A percentile compares a stretch with the other conserved stretches of the same genome.
Conservation (phyloP, 2,113 vertebrate genomes). For the Tachycineta bicolor region DNA sequence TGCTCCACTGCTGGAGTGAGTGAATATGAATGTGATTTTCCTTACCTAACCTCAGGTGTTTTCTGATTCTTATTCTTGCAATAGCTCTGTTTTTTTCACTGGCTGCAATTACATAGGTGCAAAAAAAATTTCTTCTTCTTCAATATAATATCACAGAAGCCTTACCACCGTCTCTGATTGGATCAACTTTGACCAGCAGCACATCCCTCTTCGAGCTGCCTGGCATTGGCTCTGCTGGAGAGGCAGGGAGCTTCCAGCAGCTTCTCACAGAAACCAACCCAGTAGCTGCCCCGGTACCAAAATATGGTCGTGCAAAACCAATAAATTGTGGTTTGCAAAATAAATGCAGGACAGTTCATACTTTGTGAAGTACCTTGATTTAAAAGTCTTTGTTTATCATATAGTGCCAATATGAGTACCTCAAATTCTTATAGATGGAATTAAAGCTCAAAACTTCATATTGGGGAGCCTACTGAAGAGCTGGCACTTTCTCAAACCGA, state of each 20-base stretch:
- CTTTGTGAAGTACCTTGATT: background rate
- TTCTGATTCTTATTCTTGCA: background rate
- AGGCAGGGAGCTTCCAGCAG: background rate
- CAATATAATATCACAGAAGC: background rate
- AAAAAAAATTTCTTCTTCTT: background rate
- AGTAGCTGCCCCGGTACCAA: background rate
- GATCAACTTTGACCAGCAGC: background rate
- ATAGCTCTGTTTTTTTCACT: background rate
- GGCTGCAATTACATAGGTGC: background rate
- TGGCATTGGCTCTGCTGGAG: background rate
- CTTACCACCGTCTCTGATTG: background rate
- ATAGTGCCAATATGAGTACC: background rate
- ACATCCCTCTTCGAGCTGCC: background rate
- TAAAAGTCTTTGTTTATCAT: background rate
- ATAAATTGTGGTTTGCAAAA: background rate
- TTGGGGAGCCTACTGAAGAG: background rate
- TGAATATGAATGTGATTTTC: background rate
- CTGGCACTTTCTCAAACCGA: background rate
- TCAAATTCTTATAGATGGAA: background rate
- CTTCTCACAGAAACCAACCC: background rate
- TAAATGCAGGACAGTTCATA: background rate
- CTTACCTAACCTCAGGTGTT: background rate
- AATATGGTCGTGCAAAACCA: background rate
- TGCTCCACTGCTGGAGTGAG: background rate
- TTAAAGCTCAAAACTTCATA: background rate